Evolutionary conservation across 2,797 vertebrate species (phyloP), one percentile per base, ranked within the genome.

Genomic region (Xerus rutilus): DNA sequence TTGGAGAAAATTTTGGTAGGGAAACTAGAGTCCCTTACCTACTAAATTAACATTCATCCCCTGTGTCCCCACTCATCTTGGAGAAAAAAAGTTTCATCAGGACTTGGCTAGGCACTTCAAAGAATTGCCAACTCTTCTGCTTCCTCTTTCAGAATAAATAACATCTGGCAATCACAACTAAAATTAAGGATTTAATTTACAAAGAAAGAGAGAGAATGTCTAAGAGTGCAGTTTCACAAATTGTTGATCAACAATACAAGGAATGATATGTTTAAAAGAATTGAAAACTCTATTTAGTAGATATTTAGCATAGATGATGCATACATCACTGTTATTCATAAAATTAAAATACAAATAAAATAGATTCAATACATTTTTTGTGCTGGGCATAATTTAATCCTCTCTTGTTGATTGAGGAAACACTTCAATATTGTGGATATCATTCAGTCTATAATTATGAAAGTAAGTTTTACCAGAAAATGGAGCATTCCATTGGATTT

Each of bases 301-400:
- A 67, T 89, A 72, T 73, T 92, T 92, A 94, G 77, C 10, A 91
- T 69, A 82, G 7, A 70, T 5, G 12, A 47, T 70, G 45, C 2
- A 94, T 49, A 49, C 92, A 95, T 77, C 82, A 94, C 18, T 59
- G 43, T 79, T 93, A 88, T 81, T 92, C 43, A 87, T 69, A 72
- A 20, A 86, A 83, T 81, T 81, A 78, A 0, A 83, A 79, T 83
- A 74, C 23, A 86, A 91, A 89, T 92, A 89, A 94, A 84, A 92
- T 90, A 84, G 7, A 83, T 83, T 64, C 91, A 94, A 86, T 76
- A 28, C 15, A 93, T 17, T 47, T 1, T n/a, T 35, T 86, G 35
- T 67, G 3, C 23, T 73, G 17, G 8, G 2, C 47, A 89, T 84
- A 85, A 93, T 73, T 77, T 91, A 77, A 78, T 84, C 43, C 94